These are phyloP conservation scores for Psittacus erithacus DNA, from an alignment of 2,113 vertebrate species.

Conservation along the genomic window DNA sequence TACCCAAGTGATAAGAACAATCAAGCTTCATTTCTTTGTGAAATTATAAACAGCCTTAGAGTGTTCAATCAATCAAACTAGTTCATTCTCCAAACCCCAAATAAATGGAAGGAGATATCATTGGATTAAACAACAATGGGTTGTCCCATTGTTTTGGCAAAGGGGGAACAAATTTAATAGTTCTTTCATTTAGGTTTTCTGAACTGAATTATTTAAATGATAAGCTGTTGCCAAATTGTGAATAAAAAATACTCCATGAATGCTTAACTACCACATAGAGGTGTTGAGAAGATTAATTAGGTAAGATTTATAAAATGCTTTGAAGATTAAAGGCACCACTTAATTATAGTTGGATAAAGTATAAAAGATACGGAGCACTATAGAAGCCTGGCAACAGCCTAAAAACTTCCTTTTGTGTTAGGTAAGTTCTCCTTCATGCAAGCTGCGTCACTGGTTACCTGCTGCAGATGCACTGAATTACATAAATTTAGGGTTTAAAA, in stretches of 20 bases:
- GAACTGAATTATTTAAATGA: conserved; percentile 59
- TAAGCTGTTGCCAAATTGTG: conserved; percentile 46
- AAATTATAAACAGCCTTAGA: conserved; percentile 47
- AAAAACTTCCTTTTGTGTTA: not conserved
- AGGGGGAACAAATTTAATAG: not conserved
- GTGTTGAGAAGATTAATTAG: conserved; percentile 23
- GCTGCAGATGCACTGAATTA: not conserved
- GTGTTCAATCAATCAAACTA: conserved; percentile 50
- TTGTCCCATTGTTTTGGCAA: conserved; percentile 35
- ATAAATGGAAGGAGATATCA: conserved; percentile 30
- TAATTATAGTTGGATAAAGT: not conserved
- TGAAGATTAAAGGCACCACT: not conserved
- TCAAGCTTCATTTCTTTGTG: conserved; percentile 49
- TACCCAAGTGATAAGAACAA: conserved; percentile 56
- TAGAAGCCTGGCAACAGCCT: not conserved
- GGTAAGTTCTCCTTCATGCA: not conserved
- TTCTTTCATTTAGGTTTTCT: conserved; percentile 12
- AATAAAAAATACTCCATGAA: conserved; percentile 13
- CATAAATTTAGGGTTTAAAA: not conserved
- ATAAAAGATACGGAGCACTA: not conserved
- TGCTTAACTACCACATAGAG: not conserved
- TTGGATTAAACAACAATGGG: conserved; percentile 13
- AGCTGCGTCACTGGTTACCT: not conserved
- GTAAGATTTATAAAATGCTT: conserved; percentile 27
- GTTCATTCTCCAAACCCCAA: conserved; percentile 14